These are phyloP conservation scores for Cecidostiba fungosa DNA, from an alignment of 2,888 invertebrate species.

Conservation along the genomic window DNA sequence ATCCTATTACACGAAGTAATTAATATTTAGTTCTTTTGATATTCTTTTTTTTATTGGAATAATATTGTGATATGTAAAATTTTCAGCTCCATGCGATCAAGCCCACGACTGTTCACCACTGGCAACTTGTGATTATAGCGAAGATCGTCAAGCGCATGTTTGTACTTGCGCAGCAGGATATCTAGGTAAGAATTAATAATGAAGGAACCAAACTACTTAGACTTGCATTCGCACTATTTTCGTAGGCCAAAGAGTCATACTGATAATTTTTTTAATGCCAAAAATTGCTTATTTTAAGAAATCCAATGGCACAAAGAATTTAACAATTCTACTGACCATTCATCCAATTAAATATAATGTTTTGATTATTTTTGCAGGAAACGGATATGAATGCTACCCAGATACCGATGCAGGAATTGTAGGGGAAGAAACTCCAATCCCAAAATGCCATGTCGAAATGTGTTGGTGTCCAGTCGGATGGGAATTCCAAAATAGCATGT, in stretches of 20 bases:
- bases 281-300: too few relatives aligned
- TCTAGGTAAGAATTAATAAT: slow-evolving; percentile 77
- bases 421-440: slow-evolving; percentile 70
- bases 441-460: slow-evolving; percentile 79
- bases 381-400: slow-evolving; percentile 81
- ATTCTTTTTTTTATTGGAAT: not conserved
- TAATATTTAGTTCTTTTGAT: not conserved
- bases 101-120: slow-evolving; percentile 83
- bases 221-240: too few relatives aligned
- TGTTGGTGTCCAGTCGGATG: slow-evolving; percentile 85
- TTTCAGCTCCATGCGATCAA: slow-evolving; percentile 80
- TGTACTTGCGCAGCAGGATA: slow-evolving; percentile 82
- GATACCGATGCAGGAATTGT: slow-evolving; percentile 71
- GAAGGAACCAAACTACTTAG: too few relatives aligned
- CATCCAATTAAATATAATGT: too few relatives aligned
- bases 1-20: slow-evolving; percentile 70
- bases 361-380: slow-evolving; percentile 68
- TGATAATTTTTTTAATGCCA: too few relatives aligned
- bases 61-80: slow-evolving; percentile 15
- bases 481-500: slow-evolving; percentile 73
- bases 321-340: too few relatives aligned
- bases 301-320: too few relatives aligned
- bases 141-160: slow-evolving; percentile 76
- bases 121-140: slow-evolving; percentile 80
- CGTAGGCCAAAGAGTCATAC: too few relatives aligned